Conservation (phyloP, 2,113 vertebrate genomes). For the Motacilla tschutschensis region DNA sequence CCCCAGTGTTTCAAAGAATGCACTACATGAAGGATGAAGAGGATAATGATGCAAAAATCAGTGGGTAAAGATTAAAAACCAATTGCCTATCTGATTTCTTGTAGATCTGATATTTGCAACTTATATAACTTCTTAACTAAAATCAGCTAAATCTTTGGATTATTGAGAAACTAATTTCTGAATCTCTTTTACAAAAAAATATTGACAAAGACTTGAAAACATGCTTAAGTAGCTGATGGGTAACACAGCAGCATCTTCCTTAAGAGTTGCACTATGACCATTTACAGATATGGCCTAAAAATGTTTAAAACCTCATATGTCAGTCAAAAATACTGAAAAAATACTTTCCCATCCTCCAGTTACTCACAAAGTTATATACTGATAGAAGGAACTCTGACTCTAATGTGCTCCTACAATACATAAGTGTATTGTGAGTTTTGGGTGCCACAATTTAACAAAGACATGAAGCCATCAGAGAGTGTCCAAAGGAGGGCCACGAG, state of each 20-base stretch:
- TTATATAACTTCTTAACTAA: background rate
- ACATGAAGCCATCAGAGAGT: background rate
- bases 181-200: background rate
- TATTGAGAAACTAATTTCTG: background rate
- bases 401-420: background rate
- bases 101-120: background rate
- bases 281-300: background rate
- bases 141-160: background rate
- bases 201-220: background rate
- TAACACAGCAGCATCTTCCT: background rate
- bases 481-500: accelerated
- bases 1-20: background rate
- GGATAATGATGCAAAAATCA: background rate
- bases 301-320: background rate
- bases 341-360: background rate
- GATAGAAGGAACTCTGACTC: background rate
- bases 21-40: background rate
- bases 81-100: background rate
- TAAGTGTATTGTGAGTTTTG: background rate
- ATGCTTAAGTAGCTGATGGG: background rate
- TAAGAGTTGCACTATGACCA: background rate
- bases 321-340: background rate
- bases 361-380: background rate
- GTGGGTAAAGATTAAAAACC: background rate
- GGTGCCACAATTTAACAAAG: background rate